Evolutionary conservation across 2,797 vertebrate species (phyloP), one percentile per base, ranked within the genome.

Genomic region (Arrhamphus sclerolepis): DNA sequence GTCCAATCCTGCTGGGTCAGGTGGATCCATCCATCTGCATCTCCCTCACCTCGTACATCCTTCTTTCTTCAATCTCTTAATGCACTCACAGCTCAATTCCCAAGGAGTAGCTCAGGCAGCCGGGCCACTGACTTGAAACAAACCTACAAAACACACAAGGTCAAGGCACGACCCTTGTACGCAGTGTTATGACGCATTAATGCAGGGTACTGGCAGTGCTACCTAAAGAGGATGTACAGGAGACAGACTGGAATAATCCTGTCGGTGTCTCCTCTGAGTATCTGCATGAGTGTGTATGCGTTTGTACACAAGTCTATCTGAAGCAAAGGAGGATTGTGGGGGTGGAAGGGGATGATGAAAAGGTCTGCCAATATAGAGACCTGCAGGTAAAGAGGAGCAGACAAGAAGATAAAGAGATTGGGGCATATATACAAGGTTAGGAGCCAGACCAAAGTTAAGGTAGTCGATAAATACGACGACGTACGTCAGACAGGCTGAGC

Each of bases 381-480:
- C 51, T 29, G 50, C 50, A 66, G 46, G 72, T 54, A 77, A 68
- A 76, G 48, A 66, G 44, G 26, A 74, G 24, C 59, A 75, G 76
- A 77, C 77, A 78, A 78, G 82, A 67, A 46, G 76, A 83, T 89
- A 83, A 89, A 70, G 50, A 80, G 84, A 81, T 87, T 84, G 78
- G 63, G 64, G 55, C 64, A 46, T 70, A 82, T 67, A 69, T 66
- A 38, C 57, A 22, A 56, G 72, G 49, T 42, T 6, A 7, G 19
- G 61, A 82, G 72, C 63, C 56, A 72, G 68, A 62, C 62, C 13
- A 63, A 19, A 43, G 63, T 62, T 57, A 69, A 80, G 59, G 77
- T 52, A 57, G 61, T 43, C 42, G 41, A 66, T 58, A 51, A 72
- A 61, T 62, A 80, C 48, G 70, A 70, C 16, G 46, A 53, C 49